A percentile compares a stretch with the other conserved stretches of the same genome.
These are phyloP conservation scores for Pammene fasciana DNA, from an alignment of 2,888 invertebrate species.

Conservation along the genomic window DNA sequence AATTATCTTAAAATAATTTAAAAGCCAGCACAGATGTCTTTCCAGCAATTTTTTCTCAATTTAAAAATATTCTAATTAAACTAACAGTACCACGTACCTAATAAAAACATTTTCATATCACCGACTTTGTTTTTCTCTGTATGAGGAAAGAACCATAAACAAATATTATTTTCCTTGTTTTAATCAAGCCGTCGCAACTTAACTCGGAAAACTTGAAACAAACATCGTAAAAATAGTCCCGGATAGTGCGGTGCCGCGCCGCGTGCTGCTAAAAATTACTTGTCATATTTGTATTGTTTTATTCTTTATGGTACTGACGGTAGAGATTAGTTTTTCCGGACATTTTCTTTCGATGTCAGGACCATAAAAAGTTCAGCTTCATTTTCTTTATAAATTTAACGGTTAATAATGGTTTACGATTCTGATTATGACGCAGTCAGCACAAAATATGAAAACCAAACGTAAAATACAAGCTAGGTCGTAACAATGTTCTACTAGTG, in stretches of 20 bases:
- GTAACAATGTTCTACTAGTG: too few relatives aligned
- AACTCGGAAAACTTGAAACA: constrained; percentile 56
- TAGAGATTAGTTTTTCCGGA: constrained; percentile 33
- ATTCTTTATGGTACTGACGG: constrained; percentile 22
- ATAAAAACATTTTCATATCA: constrained; percentile 41
- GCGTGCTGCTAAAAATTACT: constrained; percentile 43
- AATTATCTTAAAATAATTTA: too few relatives aligned
- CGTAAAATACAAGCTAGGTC: neutral
- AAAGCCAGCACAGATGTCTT: too few relatives aligned
- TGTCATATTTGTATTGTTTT: constrained; percentile 41
- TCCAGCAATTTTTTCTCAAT: too few relatives aligned
- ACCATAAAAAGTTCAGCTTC: constrained; percentile 23
- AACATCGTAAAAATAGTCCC: constrained; percentile 62
- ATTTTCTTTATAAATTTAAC: neutral
- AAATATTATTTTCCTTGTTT: constrained; percentile 54
- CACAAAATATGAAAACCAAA: neutral
- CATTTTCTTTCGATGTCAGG: constrained; percentile 10
- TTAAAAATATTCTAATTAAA: too few relatives aligned
- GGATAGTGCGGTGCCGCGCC: constrained; percentile 32
- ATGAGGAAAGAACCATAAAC: constrained; percentile 45
- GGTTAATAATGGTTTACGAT: neutral
- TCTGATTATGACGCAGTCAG: neutral
- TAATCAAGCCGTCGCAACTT: constrained; percentile 58
- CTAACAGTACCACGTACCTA: too few relatives aligned
- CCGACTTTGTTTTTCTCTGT: constrained; percentile 39